These are phyloP conservation scores for Hystrix cristata DNA, from an alignment of 2,113 vertebrate species.

Conservation along the genomic window DNA sequence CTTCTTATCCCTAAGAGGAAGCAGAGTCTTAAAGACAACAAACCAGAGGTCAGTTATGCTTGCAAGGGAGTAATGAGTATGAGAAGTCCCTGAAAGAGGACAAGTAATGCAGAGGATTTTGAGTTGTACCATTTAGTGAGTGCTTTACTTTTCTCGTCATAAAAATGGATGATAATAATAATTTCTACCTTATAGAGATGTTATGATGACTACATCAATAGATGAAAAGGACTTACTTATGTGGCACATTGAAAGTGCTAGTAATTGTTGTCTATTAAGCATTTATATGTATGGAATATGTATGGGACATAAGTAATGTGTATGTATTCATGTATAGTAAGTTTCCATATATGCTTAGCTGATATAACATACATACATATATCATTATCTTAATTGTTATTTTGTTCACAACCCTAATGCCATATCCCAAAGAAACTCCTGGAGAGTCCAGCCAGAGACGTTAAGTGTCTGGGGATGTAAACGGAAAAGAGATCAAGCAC, in stretches of 20 bases:
- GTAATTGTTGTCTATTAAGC: background rate
- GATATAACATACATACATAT: background rate
- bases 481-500: background rate
- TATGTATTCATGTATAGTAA: background rate
- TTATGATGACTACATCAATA: conserved; percentile 24
- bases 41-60: background rate
- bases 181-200: background rate
- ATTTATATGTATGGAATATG: background rate
- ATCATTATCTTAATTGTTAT: conserved; percentile 4
- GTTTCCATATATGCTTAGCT: background rate
- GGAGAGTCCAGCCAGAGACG: background rate
- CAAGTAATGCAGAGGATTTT: background rate
- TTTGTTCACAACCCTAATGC: conserved; percentile 18
- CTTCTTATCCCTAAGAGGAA: conserved; percentile 23
- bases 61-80: background rate
- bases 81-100: background rate
- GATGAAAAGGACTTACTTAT: background rate
- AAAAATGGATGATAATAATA: background rate
- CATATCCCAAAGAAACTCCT: background rate
- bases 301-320: background rate
- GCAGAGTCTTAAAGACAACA: conserved; percentile 29
- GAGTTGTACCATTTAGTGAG: background rate
- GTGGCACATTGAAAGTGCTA: background rate
- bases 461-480: background rate
- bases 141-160: conserved; percentile 40